These are phyloP conservation scores for Drosophila bocki DNA, from an alignment of 1,140 invertebrate genomes.

Conservation along the genomic window DNA sequence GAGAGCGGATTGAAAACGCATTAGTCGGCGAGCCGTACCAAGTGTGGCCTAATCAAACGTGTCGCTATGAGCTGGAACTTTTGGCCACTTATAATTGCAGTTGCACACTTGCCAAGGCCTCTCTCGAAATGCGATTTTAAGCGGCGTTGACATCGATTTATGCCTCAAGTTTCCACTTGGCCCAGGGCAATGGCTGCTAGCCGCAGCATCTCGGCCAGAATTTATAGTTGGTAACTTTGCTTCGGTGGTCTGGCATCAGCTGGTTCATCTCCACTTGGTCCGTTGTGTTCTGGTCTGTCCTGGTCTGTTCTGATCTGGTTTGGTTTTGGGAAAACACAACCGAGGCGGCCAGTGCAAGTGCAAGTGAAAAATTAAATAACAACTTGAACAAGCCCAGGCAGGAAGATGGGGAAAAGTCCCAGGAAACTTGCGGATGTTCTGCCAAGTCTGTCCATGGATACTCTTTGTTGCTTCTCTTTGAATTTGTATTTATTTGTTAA, in stretches of 20 bases:
- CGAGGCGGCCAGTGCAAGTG: slow-evolving; percentile 48
- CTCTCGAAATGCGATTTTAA: slow-evolving; percentile 68
- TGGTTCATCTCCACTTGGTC: slow-evolving; percentile 33
- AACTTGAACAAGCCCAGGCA: slow-evolving; percentile 48
- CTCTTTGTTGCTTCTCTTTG: background rate
- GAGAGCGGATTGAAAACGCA: slow-evolving; percentile 44
- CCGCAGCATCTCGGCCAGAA: slow-evolving; percentile 32
- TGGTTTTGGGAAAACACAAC: slow-evolving; percentile 30
- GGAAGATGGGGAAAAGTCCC: slow-evolving; percentile 1
- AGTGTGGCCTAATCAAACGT: slow-evolving; percentile 64
- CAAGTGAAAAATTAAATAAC: slow-evolving; percentile 77
- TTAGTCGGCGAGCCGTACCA: slow-evolving; percentile 27
- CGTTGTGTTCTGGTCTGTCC: slow-evolving; percentile 4
- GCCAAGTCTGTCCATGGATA: background rate
- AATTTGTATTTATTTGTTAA: background rate
- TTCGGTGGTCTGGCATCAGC: slow-evolving; percentile 65
- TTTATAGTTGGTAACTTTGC: slow-evolving; percentile 58
- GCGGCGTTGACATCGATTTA: slow-evolving; percentile 73
- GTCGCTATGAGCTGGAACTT: slow-evolving; percentile 20
- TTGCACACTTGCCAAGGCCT: slow-evolving; percentile 42
- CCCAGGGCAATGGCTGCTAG: slow-evolving; percentile 21
- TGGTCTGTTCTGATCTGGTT: background rate
- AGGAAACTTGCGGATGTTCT: background rate
- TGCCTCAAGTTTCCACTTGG: slow-evolving; percentile 60
- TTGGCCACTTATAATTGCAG: slow-evolving; percentile 61